phyloP scores from a whole-genome alignment of 2,797 vertebrate species.

The Brachymystax lenok region DNA sequence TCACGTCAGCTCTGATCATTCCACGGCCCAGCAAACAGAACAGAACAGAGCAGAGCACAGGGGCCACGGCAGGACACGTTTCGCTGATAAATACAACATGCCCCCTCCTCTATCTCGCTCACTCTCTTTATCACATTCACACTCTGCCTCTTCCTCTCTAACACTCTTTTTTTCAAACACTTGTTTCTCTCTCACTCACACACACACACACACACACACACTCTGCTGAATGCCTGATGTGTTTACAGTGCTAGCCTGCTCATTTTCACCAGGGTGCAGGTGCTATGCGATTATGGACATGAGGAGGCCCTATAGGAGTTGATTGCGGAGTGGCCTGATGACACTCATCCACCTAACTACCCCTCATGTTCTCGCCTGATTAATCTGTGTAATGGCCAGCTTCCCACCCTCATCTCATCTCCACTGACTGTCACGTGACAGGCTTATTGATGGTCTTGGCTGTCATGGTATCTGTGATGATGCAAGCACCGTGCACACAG shows the following conservation, averaged over 20 bases:
- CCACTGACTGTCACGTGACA: constrained; percentile 43
- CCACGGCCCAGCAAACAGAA: constrained; percentile 36
- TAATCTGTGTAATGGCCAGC: constrained; percentile 13
- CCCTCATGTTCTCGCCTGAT: constrained; percentile 34
- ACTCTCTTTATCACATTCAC: not conserved
- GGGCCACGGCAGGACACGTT: constrained; percentile 28
- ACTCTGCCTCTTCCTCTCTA: not conserved
- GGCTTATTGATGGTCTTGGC: constrained; percentile 37
- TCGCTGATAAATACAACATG: constrained; percentile 38
- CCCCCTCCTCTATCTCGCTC: not conserved
- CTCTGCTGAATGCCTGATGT: not conserved
- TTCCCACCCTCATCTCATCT: not conserved
- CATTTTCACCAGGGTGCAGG: not conserved
- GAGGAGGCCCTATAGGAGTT: not conserved
- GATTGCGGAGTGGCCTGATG: constrained; percentile 27
- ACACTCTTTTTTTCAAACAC: not conserved
- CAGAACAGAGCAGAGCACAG: constrained; percentile 4
- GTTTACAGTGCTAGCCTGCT: not conserved
- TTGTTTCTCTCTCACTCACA: not conserved
- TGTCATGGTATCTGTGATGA: constrained; percentile 27
- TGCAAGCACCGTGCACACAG: constrained; percentile 34
- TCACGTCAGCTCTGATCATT: constrained; percentile 51
- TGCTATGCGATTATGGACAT: not conserved
- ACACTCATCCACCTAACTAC: constrained; percentile 13
- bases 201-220: not conserved